Evolutionary conservation across 2,888 invertebrate genomes (phyloP).

Genomic region (Nineta flava): DNA sequence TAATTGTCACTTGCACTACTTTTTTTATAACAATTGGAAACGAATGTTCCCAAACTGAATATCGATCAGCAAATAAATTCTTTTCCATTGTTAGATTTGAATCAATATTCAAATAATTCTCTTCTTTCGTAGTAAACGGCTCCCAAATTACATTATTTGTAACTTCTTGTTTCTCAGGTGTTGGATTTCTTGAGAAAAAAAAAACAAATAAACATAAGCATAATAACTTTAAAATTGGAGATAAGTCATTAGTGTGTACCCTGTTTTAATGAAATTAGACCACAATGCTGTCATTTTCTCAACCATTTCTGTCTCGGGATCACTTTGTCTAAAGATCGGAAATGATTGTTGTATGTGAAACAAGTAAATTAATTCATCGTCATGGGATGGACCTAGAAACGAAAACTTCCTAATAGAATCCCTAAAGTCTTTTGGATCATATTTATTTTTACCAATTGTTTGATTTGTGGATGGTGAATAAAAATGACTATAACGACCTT

Average conservation of each 20-base stretch:
- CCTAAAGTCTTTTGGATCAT: slow-evolving; percentile 9
- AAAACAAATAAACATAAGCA: too few species aligned
- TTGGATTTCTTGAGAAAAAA: too few species aligned
- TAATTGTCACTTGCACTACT: too few species aligned
- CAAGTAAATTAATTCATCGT: slow-evolving; percentile 36
- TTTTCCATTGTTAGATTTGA: not conserved
- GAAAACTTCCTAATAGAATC: not conserved
- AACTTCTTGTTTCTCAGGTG: too few species aligned
- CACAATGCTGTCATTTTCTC: slow-evolving; percentile 28
- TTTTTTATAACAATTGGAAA: not conserved
- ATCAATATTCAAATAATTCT: not conserved
- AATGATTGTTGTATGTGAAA: slow-evolving; percentile 26
- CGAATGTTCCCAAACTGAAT: not conserved
- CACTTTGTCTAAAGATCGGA: slow-evolving; percentile 23
- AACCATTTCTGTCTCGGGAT: slow-evolving; percentile 27
- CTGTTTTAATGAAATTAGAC: slow-evolving; percentile 28
- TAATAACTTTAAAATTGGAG: too few species aligned
- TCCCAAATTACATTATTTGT: not conserved
- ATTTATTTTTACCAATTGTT: slow-evolving; percentile 20
- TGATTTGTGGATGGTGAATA: slow-evolving; percentile 32
- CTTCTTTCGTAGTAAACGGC: not conserved
- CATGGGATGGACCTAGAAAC: slow-evolving; percentile 27
- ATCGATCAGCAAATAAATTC: not conserved
- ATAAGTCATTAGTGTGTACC: too few species aligned
- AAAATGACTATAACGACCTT: slow-evolving; percentile 40